phyloP scores from a whole-genome alignment of 2,888 invertebrate species.

The Liposcelis brunnea region DNA sequence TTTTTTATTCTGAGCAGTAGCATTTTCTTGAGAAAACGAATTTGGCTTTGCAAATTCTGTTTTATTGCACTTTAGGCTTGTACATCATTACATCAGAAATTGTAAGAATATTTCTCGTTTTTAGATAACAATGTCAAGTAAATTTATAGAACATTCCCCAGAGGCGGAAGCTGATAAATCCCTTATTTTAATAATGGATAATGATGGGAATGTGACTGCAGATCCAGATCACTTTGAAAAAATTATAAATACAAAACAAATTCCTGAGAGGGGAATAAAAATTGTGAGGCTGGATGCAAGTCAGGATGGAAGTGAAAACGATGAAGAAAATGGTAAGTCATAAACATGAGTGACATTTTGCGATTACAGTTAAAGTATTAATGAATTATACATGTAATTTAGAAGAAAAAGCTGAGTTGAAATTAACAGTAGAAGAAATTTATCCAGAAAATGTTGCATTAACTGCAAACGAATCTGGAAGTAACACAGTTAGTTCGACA shows the following conservation, averaged over 20 bases:
- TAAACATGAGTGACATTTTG: neutral
- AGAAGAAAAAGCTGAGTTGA: slow-evolving; percentile 21
- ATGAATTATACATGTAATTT: neutral
- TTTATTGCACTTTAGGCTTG: too few species aligned
- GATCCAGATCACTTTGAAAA: neutral
- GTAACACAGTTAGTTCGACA: neutral
- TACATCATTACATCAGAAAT: too few species aligned
- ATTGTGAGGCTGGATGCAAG: slow-evolving; percentile 22
- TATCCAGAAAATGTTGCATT: slow-evolving; percentile 8
- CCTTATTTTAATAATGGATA: slow-evolving; percentile 1
- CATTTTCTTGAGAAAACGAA: too few species aligned
- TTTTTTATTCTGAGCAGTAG: too few species aligned
- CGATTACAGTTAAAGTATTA: too few species aligned
- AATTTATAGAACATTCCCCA: neutral
- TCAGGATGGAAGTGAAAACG: slow-evolving; percentile 17
- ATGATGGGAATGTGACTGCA: neutral
- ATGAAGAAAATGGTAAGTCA: slow-evolving; percentile 20
- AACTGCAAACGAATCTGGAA: slow-evolving; percentile 11
- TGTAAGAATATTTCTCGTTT: too few species aligned
- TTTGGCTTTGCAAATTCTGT: too few species aligned
- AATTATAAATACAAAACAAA: neutral
- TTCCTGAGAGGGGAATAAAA: neutral
- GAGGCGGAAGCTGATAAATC: neutral
- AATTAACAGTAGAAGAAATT: slow-evolving; percentile 23
- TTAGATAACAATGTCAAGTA: neutral